A percentile compares a stretch with the other conserved stretches of the same genome.
Evolutionary conservation across 2,113 vertebrate genomes (phyloP).

Genomic region (Menura novaehollandiae): DNA sequence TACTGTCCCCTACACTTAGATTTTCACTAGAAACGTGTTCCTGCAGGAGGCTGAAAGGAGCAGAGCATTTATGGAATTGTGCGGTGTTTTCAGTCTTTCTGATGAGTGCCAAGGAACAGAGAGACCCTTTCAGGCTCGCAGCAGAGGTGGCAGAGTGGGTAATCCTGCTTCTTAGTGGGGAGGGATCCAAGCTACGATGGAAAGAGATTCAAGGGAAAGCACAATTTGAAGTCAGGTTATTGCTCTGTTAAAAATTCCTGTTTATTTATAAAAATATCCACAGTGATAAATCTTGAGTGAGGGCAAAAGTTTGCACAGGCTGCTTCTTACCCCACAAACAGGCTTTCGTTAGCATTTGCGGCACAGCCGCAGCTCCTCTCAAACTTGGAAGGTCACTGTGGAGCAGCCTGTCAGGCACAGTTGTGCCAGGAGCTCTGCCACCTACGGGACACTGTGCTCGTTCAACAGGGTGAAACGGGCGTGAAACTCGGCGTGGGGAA

Average conservation of each 20-base stretch:
- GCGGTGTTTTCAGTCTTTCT: rapidly evolving
- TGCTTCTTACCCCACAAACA: not conserved
- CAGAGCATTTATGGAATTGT: not conserved
- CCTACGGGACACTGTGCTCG: not conserved
- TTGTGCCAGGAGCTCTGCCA: not conserved
- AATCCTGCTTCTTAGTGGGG: not conserved
- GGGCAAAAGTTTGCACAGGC: not conserved
- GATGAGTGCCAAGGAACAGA: not conserved
- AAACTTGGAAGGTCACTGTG: not conserved
- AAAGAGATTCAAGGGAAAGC: not conserved
- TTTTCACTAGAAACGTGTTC: not conserved
- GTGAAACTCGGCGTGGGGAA: not conserved
- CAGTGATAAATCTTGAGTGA: not conserved
- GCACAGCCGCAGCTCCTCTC: not conserved
- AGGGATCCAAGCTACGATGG: not conserved
- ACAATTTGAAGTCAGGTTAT: not conserved
- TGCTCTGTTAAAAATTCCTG: not conserved
- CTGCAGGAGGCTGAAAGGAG: not conserved
- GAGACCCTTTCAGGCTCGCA: not conserved
- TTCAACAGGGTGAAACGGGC: not conserved
- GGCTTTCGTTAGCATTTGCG: not conserved
- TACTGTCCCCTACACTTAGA: not conserved
- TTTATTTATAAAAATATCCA: not conserved
- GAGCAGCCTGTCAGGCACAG: not conserved
- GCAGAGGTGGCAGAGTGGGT: not conserved